Evolutionary conservation across 2,113 vertebrate species (phyloP).

Genomic region (Pelecanus crispus): DNA sequence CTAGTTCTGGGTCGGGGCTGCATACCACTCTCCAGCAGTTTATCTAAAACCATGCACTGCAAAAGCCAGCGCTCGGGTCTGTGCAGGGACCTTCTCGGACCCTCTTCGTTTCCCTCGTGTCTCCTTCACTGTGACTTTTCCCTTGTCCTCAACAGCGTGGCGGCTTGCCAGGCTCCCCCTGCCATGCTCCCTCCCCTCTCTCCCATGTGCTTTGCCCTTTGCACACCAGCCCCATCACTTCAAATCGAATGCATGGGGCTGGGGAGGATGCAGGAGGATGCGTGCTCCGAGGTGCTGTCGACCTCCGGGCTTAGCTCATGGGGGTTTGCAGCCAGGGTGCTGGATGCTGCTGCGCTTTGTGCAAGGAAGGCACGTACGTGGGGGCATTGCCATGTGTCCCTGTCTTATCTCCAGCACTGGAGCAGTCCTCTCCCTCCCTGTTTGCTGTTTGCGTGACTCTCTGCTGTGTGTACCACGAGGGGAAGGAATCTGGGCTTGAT

Average conservation of each 20-base stretch:
- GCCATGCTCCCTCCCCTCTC: background rate
- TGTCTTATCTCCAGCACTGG: background rate
- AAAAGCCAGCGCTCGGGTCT: background rate
- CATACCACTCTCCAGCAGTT: background rate
- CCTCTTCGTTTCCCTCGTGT: rapidly evolving
- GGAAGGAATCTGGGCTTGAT: background rate
- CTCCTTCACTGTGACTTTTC: background rate
- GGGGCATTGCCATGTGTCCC: background rate
- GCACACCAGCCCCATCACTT: rapidly evolving
- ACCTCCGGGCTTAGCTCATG: rapidly evolving
- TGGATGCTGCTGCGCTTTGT: background rate
- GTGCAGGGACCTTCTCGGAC: background rate
- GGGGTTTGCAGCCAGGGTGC: background rate
- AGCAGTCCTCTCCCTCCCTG: background rate
- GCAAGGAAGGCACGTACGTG: background rate
- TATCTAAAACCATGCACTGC: background rate
- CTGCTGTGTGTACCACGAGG: background rate
- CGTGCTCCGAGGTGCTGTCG: background rate
- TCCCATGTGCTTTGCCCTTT: background rate
- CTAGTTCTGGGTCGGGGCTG: background rate
- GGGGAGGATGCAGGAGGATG: background rate
- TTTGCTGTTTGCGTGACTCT: background rate
- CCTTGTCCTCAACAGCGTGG: rapidly evolving
- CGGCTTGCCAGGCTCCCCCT: background rate
- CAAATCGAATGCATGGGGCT: rapidly evolving